Base-by-base conservation (phyloP, 2,113 vertebrate species). In the Odocoileus virginianus region DNA sequence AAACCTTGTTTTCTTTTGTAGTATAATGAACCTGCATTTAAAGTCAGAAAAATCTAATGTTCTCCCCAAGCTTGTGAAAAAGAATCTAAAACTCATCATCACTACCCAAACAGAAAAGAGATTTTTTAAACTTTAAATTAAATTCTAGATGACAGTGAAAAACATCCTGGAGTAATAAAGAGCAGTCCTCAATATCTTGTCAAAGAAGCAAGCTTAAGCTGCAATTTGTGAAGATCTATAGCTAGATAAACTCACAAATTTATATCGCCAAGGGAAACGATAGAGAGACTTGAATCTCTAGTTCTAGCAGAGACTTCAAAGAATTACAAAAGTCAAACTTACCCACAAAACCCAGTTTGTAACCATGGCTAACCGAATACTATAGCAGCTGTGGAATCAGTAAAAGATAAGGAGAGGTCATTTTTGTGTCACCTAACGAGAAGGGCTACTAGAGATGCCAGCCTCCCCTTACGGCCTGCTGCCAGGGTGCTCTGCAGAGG, bases 31-130 rank as follows among this genome's bases (percentile, higher is more conserved):
- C 8, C 15, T 55, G 67, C 28, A 40, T 10, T 67, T 71, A 71
- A 7, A 61, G 3, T 2, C 19, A 94, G 60, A 86, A 82, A 93
- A 23, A 7, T 47, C 13, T 55, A 30, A 78, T 12, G 19, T 76
- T 93, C 91, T 71, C n/a, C 71, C 11, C 8, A 5, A 97, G 19
- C 36, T 78, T 52, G 16, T 19, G 10, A 89, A 90, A 11, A 93
- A n/a, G 2, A 82, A 40, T 64, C 50, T 89, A 94, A 91, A 95
- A 95, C 60, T 78, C 57, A 58, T 79, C 8, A 16, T 55, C 33
- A 71, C 84, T 71, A 96, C 43, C 33, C 52, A 96, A 84, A 89
- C 11, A 96, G 74, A 92, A 96, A 95, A n/a, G 16, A 95, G 10
- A 40, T 8, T 45, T 92, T 89, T 88, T 36, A 11, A 28, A 45